Conservation (phyloP, 2,797 vertebrate genomes). For the Scomberomorus guttatus region DNA sequence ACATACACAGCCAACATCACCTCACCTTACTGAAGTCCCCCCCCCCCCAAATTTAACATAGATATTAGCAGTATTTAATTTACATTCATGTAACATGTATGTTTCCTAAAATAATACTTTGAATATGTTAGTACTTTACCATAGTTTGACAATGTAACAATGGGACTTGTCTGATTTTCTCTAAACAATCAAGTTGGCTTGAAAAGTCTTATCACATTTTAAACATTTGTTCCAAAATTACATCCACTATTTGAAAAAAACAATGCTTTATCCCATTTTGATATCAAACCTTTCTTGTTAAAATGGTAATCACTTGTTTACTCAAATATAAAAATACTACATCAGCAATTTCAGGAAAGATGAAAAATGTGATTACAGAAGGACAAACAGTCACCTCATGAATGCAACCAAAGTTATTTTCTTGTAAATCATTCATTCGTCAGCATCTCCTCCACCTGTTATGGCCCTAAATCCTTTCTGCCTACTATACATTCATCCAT, state of each 20-base stretch:
- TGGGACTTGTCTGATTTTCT: too few relatives aligned
- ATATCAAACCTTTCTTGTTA: neutral
- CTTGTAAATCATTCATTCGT: neutral
- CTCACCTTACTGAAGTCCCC: too few relatives aligned
- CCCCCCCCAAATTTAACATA: too few relatives aligned
- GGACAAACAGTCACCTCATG: neutral
- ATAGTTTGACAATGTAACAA: too few relatives aligned
- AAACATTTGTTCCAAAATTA: neutral
- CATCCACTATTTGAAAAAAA: neutral
- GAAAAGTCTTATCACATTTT: too few relatives aligned
- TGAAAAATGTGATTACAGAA: too few relatives aligned
- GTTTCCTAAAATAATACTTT: too few relatives aligned
- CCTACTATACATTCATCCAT: neutral
- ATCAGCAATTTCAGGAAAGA: conserved; percentile 1
- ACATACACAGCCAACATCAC: neutral
- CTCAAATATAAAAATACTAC: conserved; percentile 8
- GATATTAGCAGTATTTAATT: too few relatives aligned
- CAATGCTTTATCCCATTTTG: neutral
- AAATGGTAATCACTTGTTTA: conserved; percentile 30
- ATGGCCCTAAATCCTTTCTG: neutral
- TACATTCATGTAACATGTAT: too few relatives aligned
- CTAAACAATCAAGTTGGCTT: too few relatives aligned
- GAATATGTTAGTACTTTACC: too few relatives aligned
- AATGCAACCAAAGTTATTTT: conserved; percentile 2
- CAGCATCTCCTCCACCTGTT: neutral